A percentile compares a stretch with the other conserved stretches of the same genome.
Evolutionary conservation across 37 sponge, comb jelly and placozoan species (phyloP).

Genomic region (Hexactinellida sp.): DNA sequence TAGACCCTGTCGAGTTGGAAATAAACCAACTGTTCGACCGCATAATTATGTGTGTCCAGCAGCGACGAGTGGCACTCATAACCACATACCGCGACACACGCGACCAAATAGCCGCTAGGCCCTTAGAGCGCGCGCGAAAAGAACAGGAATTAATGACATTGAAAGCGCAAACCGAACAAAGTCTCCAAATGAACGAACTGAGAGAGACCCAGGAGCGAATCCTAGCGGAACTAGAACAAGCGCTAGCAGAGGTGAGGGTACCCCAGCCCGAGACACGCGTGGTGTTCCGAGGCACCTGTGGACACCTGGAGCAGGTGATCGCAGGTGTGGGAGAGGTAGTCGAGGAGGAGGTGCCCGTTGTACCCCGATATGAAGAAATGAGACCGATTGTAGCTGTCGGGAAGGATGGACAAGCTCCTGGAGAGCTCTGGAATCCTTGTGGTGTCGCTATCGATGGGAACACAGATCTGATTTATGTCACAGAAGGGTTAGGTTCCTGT

Average conservation of each 20-base stretch:
- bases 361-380: not conserved
- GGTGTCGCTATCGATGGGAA: too few species aligned
- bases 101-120: not conserved
- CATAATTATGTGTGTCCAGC: not conserved
- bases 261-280: not conserved
- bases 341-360: not conserved
- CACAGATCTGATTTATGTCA: too few species aligned
- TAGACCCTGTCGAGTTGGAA: not conserved
- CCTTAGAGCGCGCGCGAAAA: not conserved
- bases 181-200: too few species aligned
- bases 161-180: not conserved
- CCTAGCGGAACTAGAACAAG: too few species aligned
- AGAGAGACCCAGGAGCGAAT: too few species aligned
- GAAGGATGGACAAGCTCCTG: too few species aligned
- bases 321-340: not conserved
- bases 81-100: not conserved
- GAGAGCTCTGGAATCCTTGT: too few species aligned
- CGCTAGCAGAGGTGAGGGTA: not conserved
- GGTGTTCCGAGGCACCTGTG: not conserved
- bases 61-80: not conserved
- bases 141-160: not conserved
- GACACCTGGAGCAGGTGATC: not conserved
- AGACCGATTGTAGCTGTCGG: too few species aligned
- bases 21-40: not conserved
- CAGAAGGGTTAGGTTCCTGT: too few species aligned